Conservation (phyloP, 2,888 invertebrate species). For the Biston betularia region DNA sequence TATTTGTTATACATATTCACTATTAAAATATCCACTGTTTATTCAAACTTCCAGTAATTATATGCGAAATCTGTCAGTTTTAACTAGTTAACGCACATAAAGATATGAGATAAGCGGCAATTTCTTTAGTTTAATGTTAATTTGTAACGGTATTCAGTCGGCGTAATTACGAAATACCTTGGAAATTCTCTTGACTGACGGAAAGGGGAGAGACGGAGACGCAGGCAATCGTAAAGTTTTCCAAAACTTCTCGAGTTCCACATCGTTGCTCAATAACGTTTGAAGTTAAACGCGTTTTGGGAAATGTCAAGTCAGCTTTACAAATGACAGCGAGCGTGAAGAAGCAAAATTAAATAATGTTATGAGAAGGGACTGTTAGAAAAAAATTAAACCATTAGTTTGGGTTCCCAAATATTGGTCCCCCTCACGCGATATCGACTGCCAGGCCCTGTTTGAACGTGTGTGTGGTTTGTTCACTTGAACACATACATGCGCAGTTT, state of each 20-base stretch:
- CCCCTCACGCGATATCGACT: conserved; percentile 34
- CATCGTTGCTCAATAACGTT: conserved; percentile 24
- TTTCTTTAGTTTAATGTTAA: conserved; percentile 55
- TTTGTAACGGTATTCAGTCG: conserved; percentile 51
- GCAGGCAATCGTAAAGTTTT: conserved; percentile 60
- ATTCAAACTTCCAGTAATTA: conserved; percentile 48
- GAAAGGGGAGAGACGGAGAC: conserved; percentile 48
- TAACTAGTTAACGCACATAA: conserved; percentile 46
- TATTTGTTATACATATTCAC: conserved; percentile 15
- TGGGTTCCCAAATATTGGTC: conserved; percentile 38
- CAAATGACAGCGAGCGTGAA: conserved; percentile 74
- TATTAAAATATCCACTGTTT: conserved; percentile 46
- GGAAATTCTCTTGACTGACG: conserved; percentile 38
- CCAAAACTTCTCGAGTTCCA: conserved; percentile 28
- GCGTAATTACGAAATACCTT: conserved; percentile 65
- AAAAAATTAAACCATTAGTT: conserved; percentile 52
- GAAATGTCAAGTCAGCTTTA: conserved; percentile 70
- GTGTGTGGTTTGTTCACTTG: conserved; percentile 23
- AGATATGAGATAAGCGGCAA: conserved; percentile 55
- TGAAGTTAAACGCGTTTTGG: conserved; percentile 33
- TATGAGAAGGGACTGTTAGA: conserved; percentile 50
- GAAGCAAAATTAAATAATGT: conserved; percentile 69
- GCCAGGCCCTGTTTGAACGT: conserved; percentile 18
- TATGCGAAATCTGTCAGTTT: conserved; percentile 52
- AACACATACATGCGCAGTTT: conserved; percentile 17